Base-by-base conservation (phyloP, 2,797 vertebrate genomes). In the Epinephelus coioides region DNA sequence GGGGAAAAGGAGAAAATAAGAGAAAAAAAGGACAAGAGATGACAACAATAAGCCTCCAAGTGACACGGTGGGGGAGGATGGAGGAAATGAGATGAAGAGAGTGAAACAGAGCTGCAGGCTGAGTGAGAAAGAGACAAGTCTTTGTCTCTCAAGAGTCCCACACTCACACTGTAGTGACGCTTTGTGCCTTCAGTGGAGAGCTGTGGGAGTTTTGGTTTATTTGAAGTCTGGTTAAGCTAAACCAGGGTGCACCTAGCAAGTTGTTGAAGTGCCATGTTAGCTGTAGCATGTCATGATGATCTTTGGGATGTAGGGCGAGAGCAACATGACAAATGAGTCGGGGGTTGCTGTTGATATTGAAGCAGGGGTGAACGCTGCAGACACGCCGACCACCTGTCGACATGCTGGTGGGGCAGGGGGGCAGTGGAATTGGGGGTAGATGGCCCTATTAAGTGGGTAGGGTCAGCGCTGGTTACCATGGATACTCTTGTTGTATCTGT, bases 351-450 rank as follows among this genome's bases (percentile, higher is more conserved):
- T 81, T 82, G 73, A 73, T 77, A 68, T 64, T 86, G 76, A 86
- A 84, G 76, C 51, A 67, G 55, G 83, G 85, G 69, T 66, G 46
- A 59, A 69, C 75, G 25, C 75, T 60, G 70, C 69, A 78, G 76
- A 85, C 74, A 80, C n/a, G 46, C 83, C 19, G 72, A 79, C 94
- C 95, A 95, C 94, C 94, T 95, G 95, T 93, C 74, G 61, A 81
- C 72, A 69, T 77, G 74, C 81, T 89, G 76, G 78, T 87, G 78
- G 80, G 76, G 54, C 44, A 65, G 47, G 40, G 72, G 2, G 38
- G 69, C 30, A 40, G 71, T 23, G 75, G 67, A 63, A 67, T 69
- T 83, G 81, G 73, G 82, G 83, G 72, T 68, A 79, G 62, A 44
- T 40, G 67, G 63, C 82, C 69, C 55, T 27, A 15, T 78, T 43